These are phyloP conservation scores for Idaea aversata DNA, from an alignment of 2,888 invertebrate species.

Conservation along the genomic window DNA sequence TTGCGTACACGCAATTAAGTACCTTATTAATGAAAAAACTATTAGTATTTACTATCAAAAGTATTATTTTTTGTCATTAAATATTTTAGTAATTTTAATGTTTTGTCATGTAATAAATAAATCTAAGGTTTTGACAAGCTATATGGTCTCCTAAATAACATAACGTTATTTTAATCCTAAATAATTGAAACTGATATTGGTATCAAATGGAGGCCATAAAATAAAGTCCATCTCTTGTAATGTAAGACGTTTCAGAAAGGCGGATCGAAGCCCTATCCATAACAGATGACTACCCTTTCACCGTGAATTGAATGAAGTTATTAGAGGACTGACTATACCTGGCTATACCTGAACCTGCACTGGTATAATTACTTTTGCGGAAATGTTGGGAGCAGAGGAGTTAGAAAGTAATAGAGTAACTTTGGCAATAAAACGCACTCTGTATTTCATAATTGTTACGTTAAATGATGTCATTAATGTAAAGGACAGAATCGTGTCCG, in stretches of 20 bases:
- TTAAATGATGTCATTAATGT: slow-evolving; percentile 25
- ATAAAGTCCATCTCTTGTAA: slow-evolving; percentile 33
- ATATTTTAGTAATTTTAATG: too few species aligned
- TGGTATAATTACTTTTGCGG: neutral
- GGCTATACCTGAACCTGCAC: neutral
- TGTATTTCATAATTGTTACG: neutral
- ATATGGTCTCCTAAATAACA: too few species aligned
- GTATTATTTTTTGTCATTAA: too few species aligned
- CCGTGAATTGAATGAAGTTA: slow-evolving; percentile 18
- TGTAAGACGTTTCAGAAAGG: slow-evolving; percentile 31
- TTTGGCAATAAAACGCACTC: neutral
- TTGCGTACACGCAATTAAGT: too few species aligned
- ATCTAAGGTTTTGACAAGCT: too few species aligned
- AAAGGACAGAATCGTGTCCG: slow-evolving; percentile 27
- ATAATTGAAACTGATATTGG: neutral
- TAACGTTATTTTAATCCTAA: neutral
- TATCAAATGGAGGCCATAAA: slow-evolving; percentile 23
- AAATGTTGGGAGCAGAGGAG: neutral
- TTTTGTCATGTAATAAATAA: too few species aligned
- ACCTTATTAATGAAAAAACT: too few species aligned
- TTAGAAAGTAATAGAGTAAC: neutral
- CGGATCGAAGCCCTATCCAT: slow-evolving; percentile 24
- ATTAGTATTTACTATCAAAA: too few species aligned
- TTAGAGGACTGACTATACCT: slow-evolving; percentile 11
- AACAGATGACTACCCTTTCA: slow-evolving; percentile 24